Base-by-base conservation (phyloP, 2,113 vertebrate species). In the Gambusia affinis region DNA sequence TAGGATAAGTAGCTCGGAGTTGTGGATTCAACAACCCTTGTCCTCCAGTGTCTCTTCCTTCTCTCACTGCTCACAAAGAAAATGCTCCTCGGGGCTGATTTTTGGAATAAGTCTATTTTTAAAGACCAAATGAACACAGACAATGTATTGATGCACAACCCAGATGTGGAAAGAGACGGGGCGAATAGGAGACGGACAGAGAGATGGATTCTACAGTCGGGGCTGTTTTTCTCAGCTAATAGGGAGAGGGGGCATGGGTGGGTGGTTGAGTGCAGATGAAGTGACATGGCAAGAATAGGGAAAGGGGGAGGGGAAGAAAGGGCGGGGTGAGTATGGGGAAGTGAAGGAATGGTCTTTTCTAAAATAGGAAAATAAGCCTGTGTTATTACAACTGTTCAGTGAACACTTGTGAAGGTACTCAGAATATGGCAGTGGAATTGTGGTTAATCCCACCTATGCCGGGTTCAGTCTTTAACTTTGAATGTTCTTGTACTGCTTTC, bases 51-150 rank as follows among this genome's bases (percentile, higher is more conserved):
- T 75, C 66, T 51, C 69, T 70, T 76, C 76, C 70, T n/a, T 24
- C 17, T 77, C 86, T 83, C 79, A 81, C 82, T 86, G 81, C 86
- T 90, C 84, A 94, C 92, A 94, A 93, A 93, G 90, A 60, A 81
- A 83, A 92, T 91, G 93, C 85, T 90, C 89, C 81, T 84, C 84
- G 79, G 84, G 33, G 92, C 85, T 82, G 85, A 84, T 74, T 89
- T 90, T 91, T 57, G 76, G 88, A 90, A 89, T 90, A 91, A 90
- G 91, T 92, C 88, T 94, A 94, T 94, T 94, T 94, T 94, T 94
- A 94, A 94, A 94, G 93, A 83, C 86, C 82, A 87, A 90, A 88
- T 67, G 86, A 88, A 88, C 92, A 94, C 92, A 92, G 93, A 88
- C 85, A 74, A 80, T 60, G 91, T 89, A 92, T 92, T 93, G 93